A percentile compares a stretch with the other conserved stretches of the same genome.
phyloP scores from a whole-genome alignment of 2,797 vertebrate species.

The Bufotes viridis region DNA sequence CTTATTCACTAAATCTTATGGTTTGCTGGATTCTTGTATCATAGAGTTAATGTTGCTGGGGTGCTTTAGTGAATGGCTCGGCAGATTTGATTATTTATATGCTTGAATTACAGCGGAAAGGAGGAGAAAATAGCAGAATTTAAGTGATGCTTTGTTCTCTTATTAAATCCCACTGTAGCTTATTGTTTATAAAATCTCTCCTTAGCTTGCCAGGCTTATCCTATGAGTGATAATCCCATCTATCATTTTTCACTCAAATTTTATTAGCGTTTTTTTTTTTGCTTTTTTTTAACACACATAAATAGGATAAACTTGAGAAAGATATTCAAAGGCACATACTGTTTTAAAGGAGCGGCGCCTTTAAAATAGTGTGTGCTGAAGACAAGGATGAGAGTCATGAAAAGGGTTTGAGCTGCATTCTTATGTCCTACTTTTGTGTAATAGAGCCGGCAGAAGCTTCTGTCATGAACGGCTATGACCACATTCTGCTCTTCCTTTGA shows the following conservation, averaged over 20 bases:
- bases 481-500: constrained; percentile 12
- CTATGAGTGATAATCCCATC: constrained; percentile 48
- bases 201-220: constrained; percentile 31
- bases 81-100: constrained; percentile 54
- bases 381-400: neutral
- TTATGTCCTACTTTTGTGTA: constrained; percentile 15
- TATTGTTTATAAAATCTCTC: constrained; percentile 48
- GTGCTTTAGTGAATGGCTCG: constrained; percentile 49
- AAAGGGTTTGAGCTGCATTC: constrained; percentile 14
- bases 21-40: constrained; percentile 51
- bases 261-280: constrained; percentile 20
- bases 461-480: constrained; percentile 14
- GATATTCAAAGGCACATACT: neutral
- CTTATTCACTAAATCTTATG: constrained; percentile 50
- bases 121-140: constrained; percentile 41
- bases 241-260: constrained; percentile 50
- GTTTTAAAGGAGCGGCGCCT: constrained; percentile 3
- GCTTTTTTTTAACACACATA: neutral
- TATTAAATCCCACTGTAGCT: constrained; percentile 49
- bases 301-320: constrained; percentile 21
- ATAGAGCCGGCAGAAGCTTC: constrained; percentile 4
- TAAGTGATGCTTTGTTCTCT: constrained; percentile 51
- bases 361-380: constrained; percentile 14
- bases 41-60: constrained; percentile 44
- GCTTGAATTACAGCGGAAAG: constrained; percentile 40